phyloP scores from a whole-genome alignment of 2,797 vertebrate species.

The Pelochelys cantorii region DNA sequence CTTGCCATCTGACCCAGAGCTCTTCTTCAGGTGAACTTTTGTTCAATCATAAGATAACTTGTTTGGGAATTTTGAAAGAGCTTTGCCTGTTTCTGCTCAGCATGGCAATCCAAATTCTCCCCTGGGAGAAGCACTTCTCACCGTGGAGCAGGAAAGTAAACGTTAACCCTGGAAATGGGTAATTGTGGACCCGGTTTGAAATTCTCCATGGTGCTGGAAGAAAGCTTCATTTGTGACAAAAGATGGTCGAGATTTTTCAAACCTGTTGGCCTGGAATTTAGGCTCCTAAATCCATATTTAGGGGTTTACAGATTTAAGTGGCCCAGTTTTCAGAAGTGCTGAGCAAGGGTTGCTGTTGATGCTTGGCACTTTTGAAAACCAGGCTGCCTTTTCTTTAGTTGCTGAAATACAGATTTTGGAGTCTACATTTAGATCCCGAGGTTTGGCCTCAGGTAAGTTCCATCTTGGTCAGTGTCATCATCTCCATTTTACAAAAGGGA shows the following conservation, averaged over 20 bases:
- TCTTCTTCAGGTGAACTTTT: not conserved
- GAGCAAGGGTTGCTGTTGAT: not conserved
- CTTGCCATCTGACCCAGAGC: not conserved
- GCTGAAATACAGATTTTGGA: not conserved
- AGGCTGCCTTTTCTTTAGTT: not conserved
- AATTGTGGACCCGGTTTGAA: constrained; percentile 62
- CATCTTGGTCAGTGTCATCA: not conserved
- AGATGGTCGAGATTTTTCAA: constrained; percentile 32
- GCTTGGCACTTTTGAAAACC: not conserved
- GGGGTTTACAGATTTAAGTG: not conserved
- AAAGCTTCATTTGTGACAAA: constrained; percentile 27
- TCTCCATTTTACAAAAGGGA: not conserved
- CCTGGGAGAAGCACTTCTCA: not conserved
- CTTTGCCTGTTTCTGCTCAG: not conserved
- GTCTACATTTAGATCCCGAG: not conserved
- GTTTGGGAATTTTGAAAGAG: constrained; percentile 38
- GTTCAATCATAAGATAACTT: constrained; percentile 14
- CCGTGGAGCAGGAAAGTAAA: constrained; percentile 36
- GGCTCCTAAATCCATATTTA: not conserved
- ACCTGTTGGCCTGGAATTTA: not conserved
- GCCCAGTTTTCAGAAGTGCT: not conserved
- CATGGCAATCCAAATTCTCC: constrained; percentile 3
- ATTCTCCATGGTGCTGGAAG: constrained; percentile 33
- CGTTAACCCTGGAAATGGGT: constrained; percentile 61
- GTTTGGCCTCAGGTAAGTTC: not conserved